phyloP scores from a whole-genome alignment of 2,797 vertebrate species.

The Morelia viridis region DNA sequence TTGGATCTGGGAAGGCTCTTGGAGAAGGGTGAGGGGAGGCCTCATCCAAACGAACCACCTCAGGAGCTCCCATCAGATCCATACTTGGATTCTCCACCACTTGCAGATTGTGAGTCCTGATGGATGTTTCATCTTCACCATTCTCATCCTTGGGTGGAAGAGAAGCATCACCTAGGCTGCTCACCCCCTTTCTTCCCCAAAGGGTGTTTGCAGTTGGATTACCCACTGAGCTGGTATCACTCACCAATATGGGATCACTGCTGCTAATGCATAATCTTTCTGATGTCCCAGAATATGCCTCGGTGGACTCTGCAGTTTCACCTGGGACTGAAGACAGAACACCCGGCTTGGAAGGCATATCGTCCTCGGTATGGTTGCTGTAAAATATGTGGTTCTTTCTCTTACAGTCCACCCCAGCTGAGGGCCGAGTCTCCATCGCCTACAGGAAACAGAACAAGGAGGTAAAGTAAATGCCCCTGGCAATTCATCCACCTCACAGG shows the following conservation, averaged over 20 bases:
- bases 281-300: fast-evolving
- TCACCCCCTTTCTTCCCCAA: fast-evolving
- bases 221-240: not conserved
- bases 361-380: fast-evolving
- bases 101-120: fast-evolving
- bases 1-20: too few relatives aligned
- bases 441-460: not conserved
- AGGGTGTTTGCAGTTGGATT: fast-evolving
- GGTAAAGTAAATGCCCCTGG: not conserved
- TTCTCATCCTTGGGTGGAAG: fast-evolving
- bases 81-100: not conserved
- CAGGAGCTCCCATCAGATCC: fast-evolving
- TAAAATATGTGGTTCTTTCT: fast-evolving
- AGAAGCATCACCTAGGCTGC: not conserved
- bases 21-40: fast-evolving
- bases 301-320: fast-evolving
- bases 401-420: fast-evolving
- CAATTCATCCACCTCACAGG: not conserved
- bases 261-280: not conserved
- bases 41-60: fast-evolving
- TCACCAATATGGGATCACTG: slow-evolving; percentile 6
- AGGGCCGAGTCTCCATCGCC: not conserved
- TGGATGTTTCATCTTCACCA: not conserved
- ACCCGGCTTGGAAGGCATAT: slow-evolving; percentile 8
- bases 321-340: fast-evolving